A percentile compares a stretch with the other conserved stretches of the same genome.
These are phyloP conservation scores for Frieseomelitta varia DNA, from an alignment of 1,140 invertebrate species.

Conservation along the genomic window DNA sequence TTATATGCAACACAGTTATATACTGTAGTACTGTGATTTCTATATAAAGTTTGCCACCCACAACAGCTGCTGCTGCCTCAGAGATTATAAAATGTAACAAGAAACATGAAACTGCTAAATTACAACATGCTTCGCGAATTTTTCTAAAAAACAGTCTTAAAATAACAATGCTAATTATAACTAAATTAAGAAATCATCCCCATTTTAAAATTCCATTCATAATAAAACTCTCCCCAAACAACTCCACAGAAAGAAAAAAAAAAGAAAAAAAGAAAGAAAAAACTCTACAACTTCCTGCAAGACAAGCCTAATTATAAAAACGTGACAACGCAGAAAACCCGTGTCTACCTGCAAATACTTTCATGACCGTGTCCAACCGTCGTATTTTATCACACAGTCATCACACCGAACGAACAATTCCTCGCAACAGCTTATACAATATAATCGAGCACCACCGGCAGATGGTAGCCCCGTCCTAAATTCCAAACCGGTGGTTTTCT, in stretches of 20 bases:
- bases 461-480: slow-evolving; percentile 11
- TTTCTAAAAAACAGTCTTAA: too few relatives aligned
- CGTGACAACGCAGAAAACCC: neutral
- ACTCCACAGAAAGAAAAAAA: neutral
- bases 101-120: too few relatives aligned
- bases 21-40: too few relatives aligned
- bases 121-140: too few relatives aligned
- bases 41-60: too few relatives aligned
- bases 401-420: neutral
- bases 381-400: neutral
- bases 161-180: too few relatives aligned
- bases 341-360: neutral
- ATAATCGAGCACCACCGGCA: neutral
- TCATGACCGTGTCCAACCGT: neutral
- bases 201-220: too few relatives aligned
- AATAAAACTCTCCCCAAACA: neutral
- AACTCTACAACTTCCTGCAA: neutral
- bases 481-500: slow-evolving; percentile 19
- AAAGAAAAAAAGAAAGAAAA: neutral
- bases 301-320: neutral
- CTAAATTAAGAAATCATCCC: too few relatives aligned
- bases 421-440: neutral
- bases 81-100: too few relatives aligned
- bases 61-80: too few relatives aligned
- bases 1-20: too few relatives aligned